Conservation (phyloP, 2,888 invertebrate species). For the Scaeva pyrastri region DNA sequence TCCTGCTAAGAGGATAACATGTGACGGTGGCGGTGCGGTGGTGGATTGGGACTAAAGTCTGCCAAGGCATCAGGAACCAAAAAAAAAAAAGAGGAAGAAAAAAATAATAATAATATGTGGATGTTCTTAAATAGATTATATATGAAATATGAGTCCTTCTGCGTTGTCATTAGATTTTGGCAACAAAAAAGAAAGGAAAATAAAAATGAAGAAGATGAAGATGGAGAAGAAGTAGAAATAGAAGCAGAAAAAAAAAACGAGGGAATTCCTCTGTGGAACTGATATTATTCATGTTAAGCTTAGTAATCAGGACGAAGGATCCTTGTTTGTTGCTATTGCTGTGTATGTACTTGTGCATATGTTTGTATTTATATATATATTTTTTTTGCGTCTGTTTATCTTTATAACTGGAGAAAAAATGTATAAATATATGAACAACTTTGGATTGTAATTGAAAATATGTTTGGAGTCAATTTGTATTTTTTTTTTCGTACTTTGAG, state of each 20-base stretch:
- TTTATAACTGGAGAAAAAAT: slow-evolving; percentile 27
- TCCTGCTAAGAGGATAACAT: slow-evolving; percentile 14
- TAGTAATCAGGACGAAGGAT: slow-evolving; percentile 66
- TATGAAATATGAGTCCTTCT: slow-evolving; percentile 64
- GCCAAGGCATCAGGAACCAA: neutral
- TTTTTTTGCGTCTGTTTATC: slow-evolving; percentile 6
- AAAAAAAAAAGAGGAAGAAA: neutral
- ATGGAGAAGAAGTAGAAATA: no score
- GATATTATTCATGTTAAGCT: slow-evolving; percentile 71
- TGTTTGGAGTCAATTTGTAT: slow-evolving; percentile 54
- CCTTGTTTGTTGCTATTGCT: slow-evolving; percentile 30
- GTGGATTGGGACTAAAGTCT: slow-evolving; percentile 1
- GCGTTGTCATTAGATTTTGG: slow-evolving; percentile 55
- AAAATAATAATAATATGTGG: slow-evolving; percentile 23
- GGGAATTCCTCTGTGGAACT: slow-evolving; percentile 55
- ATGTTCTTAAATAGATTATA: slow-evolving; percentile 63
- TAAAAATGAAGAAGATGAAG: neutral
- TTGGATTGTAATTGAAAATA: slow-evolving; percentile 69
- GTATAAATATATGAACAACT: neutral
- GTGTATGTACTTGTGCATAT: neutral
- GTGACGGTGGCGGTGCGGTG: neutral
- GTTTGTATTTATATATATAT: neutral
- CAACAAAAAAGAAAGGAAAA: neutral
- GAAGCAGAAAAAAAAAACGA: neutral
- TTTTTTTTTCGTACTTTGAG: neutral